These are phyloP conservation scores for Bos taurus DNA, from an alignment of 2,113 vertebrate genomes.

Conservation along the genomic window DNA sequence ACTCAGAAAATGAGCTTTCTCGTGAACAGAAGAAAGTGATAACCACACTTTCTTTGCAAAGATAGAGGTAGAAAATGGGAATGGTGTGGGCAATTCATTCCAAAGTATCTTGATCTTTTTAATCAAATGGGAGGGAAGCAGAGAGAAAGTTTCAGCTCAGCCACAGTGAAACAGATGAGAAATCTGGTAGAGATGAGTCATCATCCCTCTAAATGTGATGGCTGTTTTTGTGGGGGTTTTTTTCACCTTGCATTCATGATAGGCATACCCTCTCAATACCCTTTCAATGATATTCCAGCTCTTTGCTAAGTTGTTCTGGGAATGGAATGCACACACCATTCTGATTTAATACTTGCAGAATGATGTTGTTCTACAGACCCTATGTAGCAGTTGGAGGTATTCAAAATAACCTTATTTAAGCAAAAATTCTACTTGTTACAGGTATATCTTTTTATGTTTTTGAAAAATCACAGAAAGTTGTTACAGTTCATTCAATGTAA, in stretches of 20 bases:
- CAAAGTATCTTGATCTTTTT: background rate
- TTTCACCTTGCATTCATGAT: background rate
- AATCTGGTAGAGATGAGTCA: background rate
- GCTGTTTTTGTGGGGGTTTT: background rate
- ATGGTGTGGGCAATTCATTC: background rate
- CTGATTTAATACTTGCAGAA: conserved; percentile 37
- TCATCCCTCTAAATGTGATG: background rate
- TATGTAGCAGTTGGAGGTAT: conserved; percentile 8
- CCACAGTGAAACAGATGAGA: background rate
- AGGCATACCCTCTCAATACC: background rate
- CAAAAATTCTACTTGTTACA: conserved; percentile 60
- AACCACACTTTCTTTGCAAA: background rate
- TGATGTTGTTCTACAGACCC: conserved; percentile 53
- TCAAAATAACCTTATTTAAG: conserved; percentile 38
- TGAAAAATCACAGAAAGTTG: conserved; percentile 27
- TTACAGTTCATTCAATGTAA: conserved; percentile 47
- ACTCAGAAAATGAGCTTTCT: background rate
- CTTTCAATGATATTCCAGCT: background rate
- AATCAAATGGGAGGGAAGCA: background rate
- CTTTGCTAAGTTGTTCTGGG: background rate
- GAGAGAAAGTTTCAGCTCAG: background rate
- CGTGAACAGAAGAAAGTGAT: background rate
- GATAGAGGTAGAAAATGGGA: background rate
- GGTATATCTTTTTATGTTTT: background rate
- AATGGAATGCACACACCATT: conserved; percentile 6